Evolutionary conservation across 2,113 vertebrate species (phyloP).

Genomic region (Laticauda laticaudata): DNA sequence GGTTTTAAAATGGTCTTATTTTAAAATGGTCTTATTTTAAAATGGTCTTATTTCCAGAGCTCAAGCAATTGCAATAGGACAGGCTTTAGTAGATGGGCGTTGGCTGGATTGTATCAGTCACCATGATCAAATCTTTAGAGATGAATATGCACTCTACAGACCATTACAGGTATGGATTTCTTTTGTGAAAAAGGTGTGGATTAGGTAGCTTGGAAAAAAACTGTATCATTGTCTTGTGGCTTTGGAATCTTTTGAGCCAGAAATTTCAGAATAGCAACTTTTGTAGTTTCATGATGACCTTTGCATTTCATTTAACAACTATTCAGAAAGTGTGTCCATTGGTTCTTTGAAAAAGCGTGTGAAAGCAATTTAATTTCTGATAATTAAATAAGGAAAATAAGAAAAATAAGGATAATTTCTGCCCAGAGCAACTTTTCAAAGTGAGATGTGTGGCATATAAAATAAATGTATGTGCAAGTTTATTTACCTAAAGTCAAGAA

Average conservation of each 20-base stretch:
- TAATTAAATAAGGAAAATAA: neutral
- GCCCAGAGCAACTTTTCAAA: neutral
- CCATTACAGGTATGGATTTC: slow-evolving; percentile 84
- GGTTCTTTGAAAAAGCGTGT: neutral
- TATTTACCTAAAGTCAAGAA: slow-evolving; percentile 21
- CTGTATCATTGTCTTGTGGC: neutral
- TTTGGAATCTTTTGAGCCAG: neutral
- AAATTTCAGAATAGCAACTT: neutral
- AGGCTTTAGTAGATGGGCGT: slow-evolving; percentile 92
- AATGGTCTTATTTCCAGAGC: slow-evolving; percentile 72
- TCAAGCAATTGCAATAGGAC: slow-evolving; percentile 95
- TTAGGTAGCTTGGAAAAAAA: neutral
- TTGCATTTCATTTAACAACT: neutral
- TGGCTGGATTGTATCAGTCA: slow-evolving; percentile 97
- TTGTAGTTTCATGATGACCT: neutral
- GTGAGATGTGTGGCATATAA: neutral
- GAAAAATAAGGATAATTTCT: neutral
- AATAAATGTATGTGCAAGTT: neutral
- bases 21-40: slow-evolving; percentile 4
- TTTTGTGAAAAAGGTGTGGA: neutral
- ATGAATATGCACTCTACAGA: slow-evolving; percentile 95
- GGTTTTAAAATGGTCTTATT: slow-evolving; percentile 1
- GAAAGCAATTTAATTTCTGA: neutral
- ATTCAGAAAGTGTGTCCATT: neutral
- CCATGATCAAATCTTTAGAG: slow-evolving; percentile 94